These are phyloP conservation scores for Sebastes umbrosus DNA, from an alignment of 2,797 vertebrate species.

Conservation along the genomic window DNA sequence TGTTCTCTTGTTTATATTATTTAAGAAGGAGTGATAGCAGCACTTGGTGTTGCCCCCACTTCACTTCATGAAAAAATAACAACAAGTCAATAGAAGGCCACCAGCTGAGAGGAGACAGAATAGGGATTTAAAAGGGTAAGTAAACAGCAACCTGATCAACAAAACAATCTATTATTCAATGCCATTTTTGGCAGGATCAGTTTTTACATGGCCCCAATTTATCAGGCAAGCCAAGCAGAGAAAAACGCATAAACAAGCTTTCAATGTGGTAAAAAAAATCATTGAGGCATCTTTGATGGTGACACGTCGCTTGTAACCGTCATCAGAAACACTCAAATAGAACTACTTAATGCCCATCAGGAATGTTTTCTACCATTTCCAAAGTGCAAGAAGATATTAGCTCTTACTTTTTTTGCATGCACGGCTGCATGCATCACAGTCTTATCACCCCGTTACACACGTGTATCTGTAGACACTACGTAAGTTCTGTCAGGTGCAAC, in stretches of 20 bases:
- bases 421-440: neutral
- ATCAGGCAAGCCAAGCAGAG: conserved; percentile 63
- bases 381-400: neutral
- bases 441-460: neutral
- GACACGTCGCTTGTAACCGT: conserved; percentile 30
- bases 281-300: conserved; percentile 38
- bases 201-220: conserved; percentile 86
- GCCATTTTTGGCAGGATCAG: conserved; percentile 88
- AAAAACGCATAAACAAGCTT: conserved; percentile 52
- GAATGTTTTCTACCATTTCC: conserved; percentile 14
- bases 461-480: neutral
- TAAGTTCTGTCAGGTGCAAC: conserved; percentile 61
- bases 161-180: conserved; percentile 93
- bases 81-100: conserved; percentile 88
- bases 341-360: conserved; percentile 18
- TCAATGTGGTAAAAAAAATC: conserved; percentile 5
- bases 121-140: conserved; percentile 93
- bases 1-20: conserved; percentile 80
- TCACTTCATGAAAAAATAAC: conserved; percentile 96
- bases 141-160: conserved; percentile 92
- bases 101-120: conserved; percentile 90
- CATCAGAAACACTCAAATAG: conserved; percentile 32
- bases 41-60: conserved; percentile 87
- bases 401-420: neutral
- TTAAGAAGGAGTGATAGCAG: conserved; percentile 86